Base-by-base conservation (phyloP, 2,888 invertebrate species). In the Glaucopsyche alexis region DNA sequence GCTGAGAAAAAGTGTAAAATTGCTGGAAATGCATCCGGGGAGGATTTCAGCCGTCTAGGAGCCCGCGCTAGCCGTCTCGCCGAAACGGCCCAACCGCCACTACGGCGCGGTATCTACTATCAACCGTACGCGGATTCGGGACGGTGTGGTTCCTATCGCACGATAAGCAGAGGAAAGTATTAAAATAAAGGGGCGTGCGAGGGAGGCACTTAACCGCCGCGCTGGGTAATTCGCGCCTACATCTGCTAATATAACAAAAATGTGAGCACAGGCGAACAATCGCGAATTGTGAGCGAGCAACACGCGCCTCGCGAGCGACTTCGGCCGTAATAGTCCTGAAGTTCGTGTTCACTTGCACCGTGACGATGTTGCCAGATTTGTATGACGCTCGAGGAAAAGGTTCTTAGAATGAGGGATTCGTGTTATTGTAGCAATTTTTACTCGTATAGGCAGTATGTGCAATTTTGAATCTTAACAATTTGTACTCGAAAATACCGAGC, bases 131-230 rank as follows among this genome's bases (percentile, higher is more conserved):
- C 16, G n/a, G 40, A n/a, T n/a, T n/a, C 66, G 40, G 16, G n/a
- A 66, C 9, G 11, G 42, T 16, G n/a, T 1, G n/a, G 2, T 66
- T 66, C 42, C 9, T 42, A 9, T 66, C n/a, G 66, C 40, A 1
- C 8, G 11, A 29, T 29, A n/a, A 50, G 29, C 13, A 65, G 65
- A 72, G 65, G 65, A 72, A 72, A 65, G 50, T 65, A 65, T 65
- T 65, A 72, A 45, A 72, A 72, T 72, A 65, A 38, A 38, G 64
- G 60, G 38, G 8, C 38, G 42, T n/a, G 65, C 29, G 16, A 47
- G 65, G 72, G 65, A 72, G 72, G 72, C 72, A 72, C 72, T 72
- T 72, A 72, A 65, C 47, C 72, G 49, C 65, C 55, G 42, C 71
- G n/a, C 47, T 29, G 64, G 40, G 4, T 65, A 40, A 65, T 65